phyloP scores from a whole-genome alignment of 2,888 invertebrate genomes.

The Andrena minutula region DNA sequence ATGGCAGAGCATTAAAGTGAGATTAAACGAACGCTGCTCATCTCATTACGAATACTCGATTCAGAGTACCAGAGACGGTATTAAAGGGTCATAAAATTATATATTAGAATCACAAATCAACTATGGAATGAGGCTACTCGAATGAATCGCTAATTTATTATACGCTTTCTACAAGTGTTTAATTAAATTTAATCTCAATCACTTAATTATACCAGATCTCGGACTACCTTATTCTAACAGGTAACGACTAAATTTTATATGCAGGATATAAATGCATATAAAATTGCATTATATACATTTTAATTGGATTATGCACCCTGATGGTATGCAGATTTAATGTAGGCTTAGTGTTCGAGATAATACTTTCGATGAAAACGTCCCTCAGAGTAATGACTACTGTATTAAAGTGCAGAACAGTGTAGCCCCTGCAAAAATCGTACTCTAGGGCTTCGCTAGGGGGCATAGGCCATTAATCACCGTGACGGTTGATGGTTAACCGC shows the following conservation, averaged over 20 bases:
- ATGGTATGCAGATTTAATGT: conserved; percentile 28
- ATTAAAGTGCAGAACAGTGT: conserved; percentile 68
- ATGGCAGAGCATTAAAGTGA: not conserved
- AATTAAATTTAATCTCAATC: not conserved
- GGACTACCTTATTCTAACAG: not conserved
- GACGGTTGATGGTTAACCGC: conserved; percentile 59
- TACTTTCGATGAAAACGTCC: conserved; percentile 38
- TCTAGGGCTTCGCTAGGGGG: conserved; percentile 43
- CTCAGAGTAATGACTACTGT: conserved; percentile 56
- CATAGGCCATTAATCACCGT: conserved; percentile 56
- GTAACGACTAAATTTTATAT: not conserved
- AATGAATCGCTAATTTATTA: conserved; percentile 3
- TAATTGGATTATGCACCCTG: too few species aligned
- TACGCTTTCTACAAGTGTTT: not conserved
- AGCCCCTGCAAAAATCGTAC: conserved; percentile 56
- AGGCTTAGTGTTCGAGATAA: conserved; percentile 41
- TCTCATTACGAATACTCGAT: conserved; percentile 19
- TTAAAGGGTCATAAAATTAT: not conserved
- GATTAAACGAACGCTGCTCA: not conserved
- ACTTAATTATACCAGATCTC: not conserved
- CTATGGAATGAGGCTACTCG: not conserved
- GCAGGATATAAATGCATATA: too few species aligned
- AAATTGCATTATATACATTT: too few species aligned
- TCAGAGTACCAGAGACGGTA: not conserved
- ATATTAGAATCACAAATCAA: conserved; percentile 16